Percentiles rank a stretch among this genome's conserved stretches.
phyloP scores from a whole-genome alignment of 1,140 invertebrate genomes.

The Aricia agestis region DNA sequence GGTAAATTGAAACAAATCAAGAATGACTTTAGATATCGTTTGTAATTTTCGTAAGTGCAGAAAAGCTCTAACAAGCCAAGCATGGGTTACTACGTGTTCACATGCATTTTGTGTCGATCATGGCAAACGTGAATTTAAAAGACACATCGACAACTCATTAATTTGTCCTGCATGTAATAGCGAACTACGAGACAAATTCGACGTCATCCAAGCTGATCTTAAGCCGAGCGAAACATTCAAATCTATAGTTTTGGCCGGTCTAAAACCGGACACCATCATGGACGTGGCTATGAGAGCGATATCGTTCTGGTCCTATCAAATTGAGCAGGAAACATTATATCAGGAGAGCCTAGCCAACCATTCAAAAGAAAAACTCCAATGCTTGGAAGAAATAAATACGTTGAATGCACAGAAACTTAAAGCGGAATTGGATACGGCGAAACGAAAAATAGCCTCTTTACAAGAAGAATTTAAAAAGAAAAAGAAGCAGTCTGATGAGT shows the following conservation, averaged over 20 bases:
- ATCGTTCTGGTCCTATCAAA: slow-evolving; percentile 76
- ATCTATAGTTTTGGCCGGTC: slow-evolving; percentile 72
- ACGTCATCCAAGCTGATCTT: slow-evolving; percentile 75
- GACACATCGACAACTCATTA: slow-evolving; percentile 60
- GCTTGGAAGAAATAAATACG: slow-evolving; percentile 65
- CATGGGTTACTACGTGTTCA: slow-evolving; percentile 77
- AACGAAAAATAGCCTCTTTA: slow-evolving; percentile 63
- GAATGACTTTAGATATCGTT: slow-evolving; percentile 64
- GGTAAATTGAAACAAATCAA: slow-evolving; percentile 10
- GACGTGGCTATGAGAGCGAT: slow-evolving; percentile 75
- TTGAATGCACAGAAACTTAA: slow-evolving; percentile 67
- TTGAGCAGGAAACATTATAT: slow-evolving; percentile 71
- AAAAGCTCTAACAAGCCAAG: slow-evolving; percentile 64
- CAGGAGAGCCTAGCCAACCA: slow-evolving; percentile 69
- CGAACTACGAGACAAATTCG: slow-evolving; percentile 71
- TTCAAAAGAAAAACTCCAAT: slow-evolving; percentile 62
- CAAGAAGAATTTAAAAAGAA: slow-evolving; percentile 67
- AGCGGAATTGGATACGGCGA: slow-evolving; percentile 63
- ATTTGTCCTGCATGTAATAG: slow-evolving; percentile 72
- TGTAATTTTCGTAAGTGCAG: slow-evolving; percentile 76
- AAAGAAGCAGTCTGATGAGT: slow-evolving; percentile 63
- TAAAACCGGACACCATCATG: slow-evolving; percentile 73
- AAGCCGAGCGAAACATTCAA: slow-evolving; percentile 73
- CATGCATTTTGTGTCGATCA: slow-evolving; percentile 76
- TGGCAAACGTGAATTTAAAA: slow-evolving; percentile 69